These are phyloP conservation scores for Sebastiscus tertius DNA, from an alignment of 2,797 vertebrate genomes.

Conservation along the genomic window DNA sequence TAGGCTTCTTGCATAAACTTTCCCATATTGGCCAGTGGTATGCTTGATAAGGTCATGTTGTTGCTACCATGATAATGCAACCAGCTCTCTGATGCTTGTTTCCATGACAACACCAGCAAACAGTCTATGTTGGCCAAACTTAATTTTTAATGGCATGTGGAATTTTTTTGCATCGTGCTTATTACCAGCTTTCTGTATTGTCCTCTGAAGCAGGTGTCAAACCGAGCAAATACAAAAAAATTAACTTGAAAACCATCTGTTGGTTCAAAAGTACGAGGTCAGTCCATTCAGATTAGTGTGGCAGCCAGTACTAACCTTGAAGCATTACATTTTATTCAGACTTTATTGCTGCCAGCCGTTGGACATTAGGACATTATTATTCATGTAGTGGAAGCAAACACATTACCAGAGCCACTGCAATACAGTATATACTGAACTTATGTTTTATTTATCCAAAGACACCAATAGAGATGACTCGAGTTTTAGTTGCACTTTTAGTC, in stretches of 20 bases:
- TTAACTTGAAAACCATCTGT: not conserved
- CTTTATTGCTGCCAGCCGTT: not conserved
- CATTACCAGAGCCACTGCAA: not conserved
- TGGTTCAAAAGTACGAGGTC: not conserved
- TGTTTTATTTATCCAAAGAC: constrained; percentile 42
- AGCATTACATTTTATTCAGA: not conserved
- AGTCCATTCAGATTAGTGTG: not conserved
- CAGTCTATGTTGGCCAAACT: not conserved
- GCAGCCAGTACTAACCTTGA: too few relatives aligned
- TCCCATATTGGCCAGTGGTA: not conserved
- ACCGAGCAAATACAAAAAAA: not conserved
- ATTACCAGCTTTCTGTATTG: too few relatives aligned
- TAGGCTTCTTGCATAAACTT: not conserved
- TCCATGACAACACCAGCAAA: constrained; percentile 6
- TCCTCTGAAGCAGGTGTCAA: not conserved
- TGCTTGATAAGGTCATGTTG: not conserved
- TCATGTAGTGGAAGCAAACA: not conserved
- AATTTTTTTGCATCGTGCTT: not conserved
- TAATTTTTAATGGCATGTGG: not conserved
- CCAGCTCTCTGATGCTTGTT: not conserved
- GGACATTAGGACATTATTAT: constrained; percentile 16
- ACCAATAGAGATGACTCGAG: not conserved
- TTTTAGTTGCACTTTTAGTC: constrained; percentile 19
- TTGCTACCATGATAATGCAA: not conserved
- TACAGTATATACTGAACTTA: not conserved